Conservation (phyloP, 2,888 invertebrate genomes). For the Mystacides longicornis region DNA sequence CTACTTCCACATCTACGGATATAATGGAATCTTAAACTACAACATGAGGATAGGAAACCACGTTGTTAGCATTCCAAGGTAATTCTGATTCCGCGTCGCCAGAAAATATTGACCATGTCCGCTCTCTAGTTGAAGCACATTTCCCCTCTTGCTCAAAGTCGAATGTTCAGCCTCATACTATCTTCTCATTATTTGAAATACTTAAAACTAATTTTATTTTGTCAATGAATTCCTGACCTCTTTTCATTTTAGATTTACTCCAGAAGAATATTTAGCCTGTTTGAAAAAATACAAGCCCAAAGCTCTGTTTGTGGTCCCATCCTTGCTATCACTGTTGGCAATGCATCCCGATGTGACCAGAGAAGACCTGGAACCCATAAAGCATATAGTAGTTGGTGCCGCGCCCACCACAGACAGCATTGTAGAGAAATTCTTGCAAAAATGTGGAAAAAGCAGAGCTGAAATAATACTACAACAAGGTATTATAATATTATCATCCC, state of each 20-base stretch:
- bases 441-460: slow-evolving; percentile 47
- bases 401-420: slow-evolving; percentile 63
- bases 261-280: slow-evolving; percentile 62
- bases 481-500: too few relatives aligned
- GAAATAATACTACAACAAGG: slow-evolving; percentile 44
- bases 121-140: too few relatives aligned
- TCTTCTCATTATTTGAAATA: too few relatives aligned
- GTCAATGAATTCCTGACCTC: too few relatives aligned
- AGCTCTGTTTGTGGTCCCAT: slow-evolving; percentile 66
- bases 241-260: slow-evolving; percentile 50
- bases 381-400: slow-evolving; percentile 62
- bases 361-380: slow-evolving; percentile 57
- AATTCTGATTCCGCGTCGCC: slow-evolving; percentile 15
- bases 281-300: slow-evolving; percentile 54
- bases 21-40: slow-evolving; percentile 59
- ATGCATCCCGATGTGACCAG: slow-evolving; percentile 61
- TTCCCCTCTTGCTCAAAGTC: too few relatives aligned
- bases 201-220: too few relatives aligned
- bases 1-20: slow-evolving; percentile 74
- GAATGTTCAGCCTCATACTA: too few relatives aligned
- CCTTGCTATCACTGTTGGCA: slow-evolving; percentile 65
- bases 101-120: too few relatives aligned
- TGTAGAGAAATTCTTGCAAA: slow-evolving; percentile 54
- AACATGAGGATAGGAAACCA: slow-evolving; percentile 54
- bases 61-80: slow-evolving; percentile 58